phyloP scores from a whole-genome alignment of 1,140 invertebrate species.

The Galleria mellonella region DNA sequence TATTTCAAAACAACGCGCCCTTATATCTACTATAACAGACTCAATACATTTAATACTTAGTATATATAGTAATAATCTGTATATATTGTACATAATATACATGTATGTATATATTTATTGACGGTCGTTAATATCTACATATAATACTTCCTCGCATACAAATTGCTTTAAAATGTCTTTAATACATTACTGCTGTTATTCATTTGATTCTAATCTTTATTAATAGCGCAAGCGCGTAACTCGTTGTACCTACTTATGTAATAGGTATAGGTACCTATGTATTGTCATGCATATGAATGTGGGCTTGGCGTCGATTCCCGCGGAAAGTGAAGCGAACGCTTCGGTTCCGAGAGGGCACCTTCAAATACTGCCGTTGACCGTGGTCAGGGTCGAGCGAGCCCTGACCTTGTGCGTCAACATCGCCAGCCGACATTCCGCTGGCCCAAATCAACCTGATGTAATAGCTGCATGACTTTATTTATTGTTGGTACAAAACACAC shows the following conservation, averaged over 20 bases:
- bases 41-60: too few relatives aligned
- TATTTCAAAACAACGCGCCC: too few relatives aligned
- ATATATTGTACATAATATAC: too few relatives aligned
- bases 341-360: conserved; percentile 50
- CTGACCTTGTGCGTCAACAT: conserved; percentile 33
- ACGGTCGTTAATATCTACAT: too few relatives aligned
- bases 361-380: conserved; percentile 64
- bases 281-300: background rate
- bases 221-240: background rate
- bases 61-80: too few relatives aligned
- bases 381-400: conserved; percentile 56
- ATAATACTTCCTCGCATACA: too few relatives aligned
- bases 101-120: too few relatives aligned
- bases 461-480: conserved; percentile 4
- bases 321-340: conserved; percentile 6
- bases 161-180: too few relatives aligned
- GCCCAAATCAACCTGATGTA: conserved; percentile 34
- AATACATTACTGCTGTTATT: too few relatives aligned
- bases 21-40: too few relatives aligned
- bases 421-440: conserved; percentile 20
- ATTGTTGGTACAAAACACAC: background rate
- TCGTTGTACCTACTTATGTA: conserved; percentile 2
- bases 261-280: background rate
- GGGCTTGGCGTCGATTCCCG: background rate
- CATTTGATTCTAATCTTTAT: too few relatives aligned